These are phyloP conservation scores for Cantharis rustica DNA, from an alignment of 2,888 invertebrate genomes.

Conservation along the genomic window DNA sequence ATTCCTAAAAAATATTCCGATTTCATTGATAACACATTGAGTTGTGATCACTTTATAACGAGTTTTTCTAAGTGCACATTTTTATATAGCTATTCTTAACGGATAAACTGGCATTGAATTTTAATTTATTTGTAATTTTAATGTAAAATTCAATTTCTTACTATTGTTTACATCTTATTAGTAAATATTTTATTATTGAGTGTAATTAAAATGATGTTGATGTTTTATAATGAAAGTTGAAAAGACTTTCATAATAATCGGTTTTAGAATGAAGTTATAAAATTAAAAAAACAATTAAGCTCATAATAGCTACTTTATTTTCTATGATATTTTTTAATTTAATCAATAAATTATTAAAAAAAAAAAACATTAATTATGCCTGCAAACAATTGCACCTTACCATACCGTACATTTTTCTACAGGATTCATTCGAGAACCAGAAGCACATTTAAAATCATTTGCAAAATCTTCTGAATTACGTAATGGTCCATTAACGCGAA, in stretches of 20 bases:
- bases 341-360: neutral
- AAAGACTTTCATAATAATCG: neutral
- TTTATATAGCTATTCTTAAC: neutral
- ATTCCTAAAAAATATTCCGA: neutral
- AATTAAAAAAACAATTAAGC: neutral
- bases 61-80: neutral
- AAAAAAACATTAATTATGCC: neutral
- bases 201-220: no score
- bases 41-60: neutral
- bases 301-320: neutral
- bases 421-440: constrained; percentile 67
- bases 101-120: neutral
- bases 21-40: neutral
- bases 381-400: constrained; percentile 49
- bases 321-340: neutral
- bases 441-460: constrained; percentile 66
- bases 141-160: no score
- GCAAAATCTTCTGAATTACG: constrained; percentile 66
- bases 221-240: neutral
- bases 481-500: constrained; percentile 65
- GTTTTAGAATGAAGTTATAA: neutral
- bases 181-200: no score
- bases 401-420: constrained; percentile 65
- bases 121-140: neutral
- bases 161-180: no score